Conservation (phyloP, 1,140 invertebrate species). For the Proctacanthus coquilletti region DNA sequence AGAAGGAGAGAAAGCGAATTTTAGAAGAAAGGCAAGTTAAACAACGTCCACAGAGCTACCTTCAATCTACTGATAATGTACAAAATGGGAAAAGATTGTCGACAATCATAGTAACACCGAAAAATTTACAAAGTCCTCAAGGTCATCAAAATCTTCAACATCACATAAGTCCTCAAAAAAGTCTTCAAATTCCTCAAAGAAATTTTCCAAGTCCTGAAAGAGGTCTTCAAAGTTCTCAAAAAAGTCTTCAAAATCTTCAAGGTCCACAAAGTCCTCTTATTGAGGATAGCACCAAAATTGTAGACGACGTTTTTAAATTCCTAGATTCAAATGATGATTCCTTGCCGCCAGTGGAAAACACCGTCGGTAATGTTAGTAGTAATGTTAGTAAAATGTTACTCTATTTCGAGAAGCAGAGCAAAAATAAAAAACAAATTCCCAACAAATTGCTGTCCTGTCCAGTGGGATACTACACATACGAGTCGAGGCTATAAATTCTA, state of each 20-base stretch:
- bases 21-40: background rate
- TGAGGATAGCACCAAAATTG: conserved; percentile 38
- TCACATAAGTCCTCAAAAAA: background rate
- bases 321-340: conserved; percentile 33
- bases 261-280: no score
- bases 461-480: conserved; percentile 20
- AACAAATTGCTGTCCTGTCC: conserved; percentile 26
- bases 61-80: conserved; percentile 7
- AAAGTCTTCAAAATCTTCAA: conserved; percentile 18
- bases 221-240: no score
- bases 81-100: conserved; percentile 12
- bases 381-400: conserved; percentile 29
- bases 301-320: conserved; percentile 41
- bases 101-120: conserved; percentile 15
- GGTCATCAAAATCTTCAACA: conserved; percentile 7
- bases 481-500: conserved; percentile 2
- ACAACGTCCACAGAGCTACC: no score
- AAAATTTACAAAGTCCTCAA: conserved; percentile 12
- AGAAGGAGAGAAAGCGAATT: conserved; percentile 4
- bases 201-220: conserved; percentile 27
- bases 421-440: conserved; percentile 20
- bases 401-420: conserved; percentile 23
- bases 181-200: no score
- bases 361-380: conserved; percentile 7
- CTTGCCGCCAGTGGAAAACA: conserved; percentile 11